A percentile compares a stretch with the other conserved stretches of the same genome.
These are phyloP conservation scores for Rotaria macrura DNA, from an alignment of 2,888 invertebrate genomes.

Conservation along the genomic window DNA sequence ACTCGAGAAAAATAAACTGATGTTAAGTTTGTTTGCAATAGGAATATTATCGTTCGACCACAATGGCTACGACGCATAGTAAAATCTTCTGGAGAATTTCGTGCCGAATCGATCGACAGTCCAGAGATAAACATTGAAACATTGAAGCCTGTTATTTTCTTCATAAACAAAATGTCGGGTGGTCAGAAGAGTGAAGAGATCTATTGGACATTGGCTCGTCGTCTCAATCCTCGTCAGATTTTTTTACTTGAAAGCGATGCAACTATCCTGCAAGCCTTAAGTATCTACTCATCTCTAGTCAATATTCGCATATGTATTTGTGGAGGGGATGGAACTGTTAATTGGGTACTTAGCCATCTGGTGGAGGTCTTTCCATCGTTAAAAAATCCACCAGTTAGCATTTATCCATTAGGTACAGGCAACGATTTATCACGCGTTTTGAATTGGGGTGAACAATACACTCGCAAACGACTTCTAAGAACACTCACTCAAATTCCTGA, in stretches of 20 bases:
- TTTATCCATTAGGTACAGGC: conserved; percentile 79
- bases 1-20: background rate
- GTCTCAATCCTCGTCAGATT: conserved; percentile 98
- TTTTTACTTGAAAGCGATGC: conserved; percentile 96
- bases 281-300: background rate
- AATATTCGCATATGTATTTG: conserved; percentile 60
- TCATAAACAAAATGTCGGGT: background rate
- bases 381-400: conserved; percentile 90
- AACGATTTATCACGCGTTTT: conserved; percentile 81
- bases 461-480: background rate
- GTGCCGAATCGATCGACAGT: background rate
- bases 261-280: background rate
- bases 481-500: background rate
- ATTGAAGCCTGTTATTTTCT: background rate
- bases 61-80: background rate
- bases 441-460: conserved; percentile 17
- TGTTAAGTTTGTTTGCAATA: background rate
- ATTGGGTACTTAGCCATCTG: conserved; percentile 94
- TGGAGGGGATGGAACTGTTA: conserved; percentile 97
- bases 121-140: background rate
- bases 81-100: background rate
- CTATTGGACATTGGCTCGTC: conserved; percentile 54
- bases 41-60: background rate
- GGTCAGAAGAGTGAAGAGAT: background rate
- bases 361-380: conserved; percentile 98